phyloP scores from a whole-genome alignment of 2,113 vertebrate species.

The Crotalus horridus region DNA sequence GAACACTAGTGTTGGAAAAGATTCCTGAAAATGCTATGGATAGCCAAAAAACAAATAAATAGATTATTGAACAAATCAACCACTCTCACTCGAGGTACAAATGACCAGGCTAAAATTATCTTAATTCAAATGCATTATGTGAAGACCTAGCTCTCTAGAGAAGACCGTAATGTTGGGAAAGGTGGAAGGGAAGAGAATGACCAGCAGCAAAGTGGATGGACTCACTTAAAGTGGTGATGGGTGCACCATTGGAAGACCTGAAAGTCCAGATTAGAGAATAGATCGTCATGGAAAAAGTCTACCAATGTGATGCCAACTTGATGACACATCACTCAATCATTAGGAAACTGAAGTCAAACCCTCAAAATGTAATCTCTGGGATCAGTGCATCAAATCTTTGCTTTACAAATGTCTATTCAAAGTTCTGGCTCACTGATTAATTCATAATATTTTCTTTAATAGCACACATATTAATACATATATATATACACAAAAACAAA shows the following conservation, averaged over 20 bases:
- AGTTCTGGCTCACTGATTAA: background rate
- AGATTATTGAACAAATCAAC: background rate
- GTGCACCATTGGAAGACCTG: background rate
- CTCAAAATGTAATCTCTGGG: background rate
- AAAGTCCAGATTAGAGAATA: background rate
- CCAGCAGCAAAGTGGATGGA: background rate
- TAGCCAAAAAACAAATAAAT: background rate
- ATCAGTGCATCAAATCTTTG: background rate
- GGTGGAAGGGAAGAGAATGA: background rate
- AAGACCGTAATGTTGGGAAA: background rate
- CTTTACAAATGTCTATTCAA: background rate
- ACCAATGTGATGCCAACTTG: background rate
- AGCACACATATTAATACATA: background rate
- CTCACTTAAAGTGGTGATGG: background rate
- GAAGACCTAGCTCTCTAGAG: background rate
- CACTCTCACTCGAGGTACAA: background rate
- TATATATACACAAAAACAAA: background rate
- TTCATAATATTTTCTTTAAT: background rate
- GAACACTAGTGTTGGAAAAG: background rate
- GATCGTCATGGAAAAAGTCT: background rate
- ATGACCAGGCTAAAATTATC: background rate
- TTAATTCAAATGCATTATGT: background rate
- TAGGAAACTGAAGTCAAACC: background rate
- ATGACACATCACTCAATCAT: background rate
- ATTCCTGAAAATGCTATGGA: background rate